phyloP scores from a whole-genome alignment of 2,113 vertebrate genomes.

The Budorcas taxicolor region DNA sequence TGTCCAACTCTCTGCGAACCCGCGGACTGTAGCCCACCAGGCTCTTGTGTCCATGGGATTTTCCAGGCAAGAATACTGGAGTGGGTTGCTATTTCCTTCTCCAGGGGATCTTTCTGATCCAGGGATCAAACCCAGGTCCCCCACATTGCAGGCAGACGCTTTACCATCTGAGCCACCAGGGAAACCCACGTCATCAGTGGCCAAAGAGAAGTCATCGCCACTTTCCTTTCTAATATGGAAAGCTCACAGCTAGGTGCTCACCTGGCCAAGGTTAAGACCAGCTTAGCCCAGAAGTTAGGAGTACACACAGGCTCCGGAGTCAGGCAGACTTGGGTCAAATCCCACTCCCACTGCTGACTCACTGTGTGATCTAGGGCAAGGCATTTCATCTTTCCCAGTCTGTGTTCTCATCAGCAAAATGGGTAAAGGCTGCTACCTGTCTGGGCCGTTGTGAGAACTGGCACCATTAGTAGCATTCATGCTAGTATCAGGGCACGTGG shows the following conservation, averaged over 20 bases:
- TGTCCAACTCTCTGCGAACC: fast-evolving
- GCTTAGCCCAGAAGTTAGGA: neutral
- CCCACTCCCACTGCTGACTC: neutral
- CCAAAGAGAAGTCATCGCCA: neutral
- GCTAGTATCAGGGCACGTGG: fast-evolving
- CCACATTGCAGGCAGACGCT: neutral
- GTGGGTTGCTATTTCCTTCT: neutral
- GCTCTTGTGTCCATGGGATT: neutral
- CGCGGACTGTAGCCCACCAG: neutral
- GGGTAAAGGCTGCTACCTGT: fast-evolving
- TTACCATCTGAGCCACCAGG: neutral
- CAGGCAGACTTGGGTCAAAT: neutral
- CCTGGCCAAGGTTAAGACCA: neutral
- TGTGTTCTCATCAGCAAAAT: neutral
- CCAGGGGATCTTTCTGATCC: neutral
- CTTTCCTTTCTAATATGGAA: constrained; percentile 30
- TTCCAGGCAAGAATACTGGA: neutral
- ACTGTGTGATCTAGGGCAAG: neutral
- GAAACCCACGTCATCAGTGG: neutral
- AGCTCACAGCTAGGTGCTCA: constrained; percentile 27
- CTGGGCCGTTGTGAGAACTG: neutral
- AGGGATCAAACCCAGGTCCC: neutral
- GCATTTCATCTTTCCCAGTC: neutral
- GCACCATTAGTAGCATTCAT: fast-evolving
- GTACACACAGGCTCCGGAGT: neutral